Conservation (phyloP, 2,797 vertebrate species). For the Gadopsis marmoratus region DNA sequence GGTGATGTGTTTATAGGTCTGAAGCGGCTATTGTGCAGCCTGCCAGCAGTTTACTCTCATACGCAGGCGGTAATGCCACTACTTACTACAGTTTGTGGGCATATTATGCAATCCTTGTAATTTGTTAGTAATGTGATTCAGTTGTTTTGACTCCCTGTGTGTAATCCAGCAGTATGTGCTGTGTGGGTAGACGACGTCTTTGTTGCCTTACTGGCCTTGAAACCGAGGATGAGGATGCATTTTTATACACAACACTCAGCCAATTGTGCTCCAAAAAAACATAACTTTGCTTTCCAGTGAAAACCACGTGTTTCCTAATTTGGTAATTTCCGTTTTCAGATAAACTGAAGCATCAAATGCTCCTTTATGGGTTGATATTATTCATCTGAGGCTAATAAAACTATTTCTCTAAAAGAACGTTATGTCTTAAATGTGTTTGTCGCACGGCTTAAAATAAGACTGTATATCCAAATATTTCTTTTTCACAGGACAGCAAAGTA, state of each 20-base stretch:
- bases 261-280: constrained; percentile 33
- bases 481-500: neutral
- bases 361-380: constrained; percentile 7
- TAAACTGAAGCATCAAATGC: constrained; percentile 13
- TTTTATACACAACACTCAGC: neutral
- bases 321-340: constrained; percentile 31
- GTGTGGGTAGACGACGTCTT: constrained; percentile 19
- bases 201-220: constrained; percentile 21
- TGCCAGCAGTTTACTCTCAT: constrained; percentile 55
- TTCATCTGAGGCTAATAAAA: constrained; percentile 33
- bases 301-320: constrained; percentile 22
- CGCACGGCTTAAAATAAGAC: constrained; percentile 2
- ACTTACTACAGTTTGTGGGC: constrained; percentile 48
- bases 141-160: constrained; percentile 52
- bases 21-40: constrained; percentile 50
- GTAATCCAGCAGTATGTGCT: constrained; percentile 27
- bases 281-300: neutral
- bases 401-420: neutral
- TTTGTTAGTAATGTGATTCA: constrained; percentile 14
- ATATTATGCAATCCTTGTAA: constrained; percentile 55
- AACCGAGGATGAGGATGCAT: neutral
- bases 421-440: neutral
- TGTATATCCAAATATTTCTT: neutral
- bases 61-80: constrained; percentile 37
- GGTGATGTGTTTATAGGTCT: constrained; percentile 65